Evolutionary conservation across 2,113 vertebrate genomes (phyloP), one percentile per base, ranked within the genome.

Genomic region (Pollimyrus isidori): DNA sequence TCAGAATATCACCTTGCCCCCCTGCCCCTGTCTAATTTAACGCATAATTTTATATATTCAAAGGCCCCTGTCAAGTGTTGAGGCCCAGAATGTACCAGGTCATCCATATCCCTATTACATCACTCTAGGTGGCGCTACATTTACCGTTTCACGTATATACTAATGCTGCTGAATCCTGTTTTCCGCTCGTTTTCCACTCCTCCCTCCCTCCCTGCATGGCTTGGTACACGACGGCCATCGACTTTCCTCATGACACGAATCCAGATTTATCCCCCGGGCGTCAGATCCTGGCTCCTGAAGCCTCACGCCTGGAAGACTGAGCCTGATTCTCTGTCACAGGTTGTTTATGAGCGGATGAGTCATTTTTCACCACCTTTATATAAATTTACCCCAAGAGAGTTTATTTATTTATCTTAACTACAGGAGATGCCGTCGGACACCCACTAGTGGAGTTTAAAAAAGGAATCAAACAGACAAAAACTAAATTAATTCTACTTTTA

Each of bases 291-390:
- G 21, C 17, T 23, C 48, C 69, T 48, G 26, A 53, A 86, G 3
- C 48, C 21, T 50, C 1, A 26, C 11, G 50, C 62, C 39, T 35
- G 80, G 39, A 88, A 6, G 76, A 49, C 52, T 30, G 35, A 48
- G 26, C 46, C 42, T 10, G 65, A 58, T 88, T 49, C n/a, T 15
- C 21, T 65, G 89, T 65, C 89, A 23, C 39, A 5, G 73, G 45
- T 62, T 88, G 52, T 90, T 90, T 90, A 84, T 65, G 48, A 87
- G n/a, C 39, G 49, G 30, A 73, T 82, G 30, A 30, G 21, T 84
- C 15, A 23, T 65, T 89, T 52, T 86, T 89, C 62, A 50, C 19
- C 21, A 50, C 35, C 84, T 89, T 80, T 80, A 80, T 39, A 17
- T 87, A 84, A 58, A 85, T 89, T 62, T 35, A 56, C 45, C 50